Evolutionary conservation across 2,113 vertebrate genomes (phyloP).

Genomic region (Oostethus manadensis): DNA sequence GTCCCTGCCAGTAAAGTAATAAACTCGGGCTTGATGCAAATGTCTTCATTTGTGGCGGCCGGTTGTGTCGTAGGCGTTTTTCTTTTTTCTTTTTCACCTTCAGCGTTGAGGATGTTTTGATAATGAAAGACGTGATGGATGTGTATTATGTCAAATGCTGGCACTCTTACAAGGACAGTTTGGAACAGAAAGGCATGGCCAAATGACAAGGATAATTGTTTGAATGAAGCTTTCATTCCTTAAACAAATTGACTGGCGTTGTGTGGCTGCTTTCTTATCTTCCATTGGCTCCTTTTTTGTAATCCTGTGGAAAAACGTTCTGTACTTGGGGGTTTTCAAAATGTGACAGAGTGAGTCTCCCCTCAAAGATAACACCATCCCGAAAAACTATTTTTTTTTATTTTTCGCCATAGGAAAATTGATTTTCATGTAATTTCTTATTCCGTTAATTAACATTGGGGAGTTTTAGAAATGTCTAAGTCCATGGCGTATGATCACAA

Average conservation of each 20-base stretch:
- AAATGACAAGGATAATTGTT: neutral
- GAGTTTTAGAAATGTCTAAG: too few species aligned
- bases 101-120: slow-evolving; percentile 5
- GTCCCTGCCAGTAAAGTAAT: slow-evolving; percentile 19
- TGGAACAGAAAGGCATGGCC: neutral
- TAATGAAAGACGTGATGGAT: slow-evolving; percentile 5
- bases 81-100: slow-evolving; percentile 5
- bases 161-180: neutral
- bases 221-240: neutral
- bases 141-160: neutral
- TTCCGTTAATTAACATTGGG: too few species aligned
- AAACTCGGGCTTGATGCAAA: slow-evolving; percentile 23
- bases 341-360: too few species aligned
- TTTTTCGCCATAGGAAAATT: too few species aligned
- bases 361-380: too few species aligned
- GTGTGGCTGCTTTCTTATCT: neutral
- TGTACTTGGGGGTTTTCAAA: too few species aligned
- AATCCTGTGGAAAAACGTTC: too few species aligned
- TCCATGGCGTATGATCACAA: too few species aligned
- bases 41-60: slow-evolving; percentile 6
- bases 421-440: too few species aligned
- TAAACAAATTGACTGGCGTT: neutral
- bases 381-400: too few species aligned
- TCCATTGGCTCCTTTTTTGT: too few species aligned
- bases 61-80: neutral